These are phyloP conservation scores for Panthera leo DNA, from an alignment of 2,113 vertebrate species.

Conservation along the genomic window DNA sequence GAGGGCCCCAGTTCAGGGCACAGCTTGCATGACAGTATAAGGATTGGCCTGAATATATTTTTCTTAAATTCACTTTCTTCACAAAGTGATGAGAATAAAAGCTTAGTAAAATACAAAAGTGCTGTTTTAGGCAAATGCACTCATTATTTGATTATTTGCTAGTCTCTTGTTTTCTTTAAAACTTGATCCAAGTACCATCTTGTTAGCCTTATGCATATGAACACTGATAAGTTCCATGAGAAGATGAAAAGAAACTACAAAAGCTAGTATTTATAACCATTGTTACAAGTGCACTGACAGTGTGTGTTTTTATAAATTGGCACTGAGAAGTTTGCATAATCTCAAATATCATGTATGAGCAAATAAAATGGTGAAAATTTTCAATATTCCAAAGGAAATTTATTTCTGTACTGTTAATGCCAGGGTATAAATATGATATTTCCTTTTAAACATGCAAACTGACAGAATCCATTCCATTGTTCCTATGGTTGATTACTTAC, in stretches of 20 bases:
- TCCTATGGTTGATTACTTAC: background rate
- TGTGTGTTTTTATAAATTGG: background rate
- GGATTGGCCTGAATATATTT: background rate
- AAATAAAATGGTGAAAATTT: constrained; percentile 1
- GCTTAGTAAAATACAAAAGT: background rate
- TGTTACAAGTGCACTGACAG: background rate
- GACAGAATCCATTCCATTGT: background rate
- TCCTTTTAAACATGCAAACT: background rate
- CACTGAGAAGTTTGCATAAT: background rate
- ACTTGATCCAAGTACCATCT: background rate
- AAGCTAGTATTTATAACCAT: background rate
- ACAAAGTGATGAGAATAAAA: background rate
- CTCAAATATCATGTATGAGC: background rate
- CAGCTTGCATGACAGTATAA: background rate
- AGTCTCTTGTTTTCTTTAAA: background rate
- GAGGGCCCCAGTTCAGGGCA: background rate
- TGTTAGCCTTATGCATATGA: background rate
- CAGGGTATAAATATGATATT: background rate
- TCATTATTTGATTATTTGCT: background rate
- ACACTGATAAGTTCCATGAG: background rate
- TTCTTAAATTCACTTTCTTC: background rate
- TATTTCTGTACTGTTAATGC: background rate
- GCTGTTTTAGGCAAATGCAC: background rate
- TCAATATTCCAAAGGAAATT: background rate
- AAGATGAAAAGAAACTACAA: background rate